phyloP scores from a whole-genome alignment of 2,888 invertebrate genomes.

The Ephialtes manifestator region DNA sequence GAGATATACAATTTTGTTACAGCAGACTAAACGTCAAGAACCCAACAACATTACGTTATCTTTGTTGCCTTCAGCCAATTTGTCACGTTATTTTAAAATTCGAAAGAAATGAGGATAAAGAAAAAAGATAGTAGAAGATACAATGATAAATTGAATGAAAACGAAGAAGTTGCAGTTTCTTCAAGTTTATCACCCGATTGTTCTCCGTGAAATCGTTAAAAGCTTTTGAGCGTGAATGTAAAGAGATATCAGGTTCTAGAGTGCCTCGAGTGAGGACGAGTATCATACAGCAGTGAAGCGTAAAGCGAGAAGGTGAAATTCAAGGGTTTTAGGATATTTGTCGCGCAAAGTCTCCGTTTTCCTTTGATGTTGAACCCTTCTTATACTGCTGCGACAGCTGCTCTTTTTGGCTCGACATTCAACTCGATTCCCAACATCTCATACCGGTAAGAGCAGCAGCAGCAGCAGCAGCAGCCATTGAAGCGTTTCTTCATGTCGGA shows the following conservation, averaged over 20 bases:
- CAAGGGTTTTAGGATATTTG: conserved; percentile 10
- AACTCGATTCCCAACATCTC: conserved; percentile 25
- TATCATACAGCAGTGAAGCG: not conserved
- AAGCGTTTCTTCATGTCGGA: conserved; percentile 15
- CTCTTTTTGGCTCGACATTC: conserved; percentile 3
- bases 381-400: conserved; percentile 12
- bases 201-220: conserved; percentile 54
- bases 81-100: conserved; percentile 15
- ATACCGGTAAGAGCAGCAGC: conserved; percentile 28
- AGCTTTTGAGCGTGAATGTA: conserved; percentile 51
- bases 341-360: conserved; percentile 36
- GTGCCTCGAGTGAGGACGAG: not conserved
- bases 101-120: not conserved
- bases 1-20: conserved; percentile 21
- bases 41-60: not conserved
- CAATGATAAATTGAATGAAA: conserved; percentile 30
- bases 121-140: conserved; percentile 2
- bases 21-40: not conserved
- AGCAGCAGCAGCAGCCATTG: conserved; percentile 20
- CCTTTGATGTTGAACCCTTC: conserved; percentile 66
- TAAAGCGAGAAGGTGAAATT: conserved; percentile 27
- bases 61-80: not conserved
- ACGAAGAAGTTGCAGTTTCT: conserved; percentile 14
- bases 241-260: not conserved
- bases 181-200: conserved; percentile 47